Base-by-base conservation (phyloP, 23 tunicate species). In the Styela clava region DNA sequence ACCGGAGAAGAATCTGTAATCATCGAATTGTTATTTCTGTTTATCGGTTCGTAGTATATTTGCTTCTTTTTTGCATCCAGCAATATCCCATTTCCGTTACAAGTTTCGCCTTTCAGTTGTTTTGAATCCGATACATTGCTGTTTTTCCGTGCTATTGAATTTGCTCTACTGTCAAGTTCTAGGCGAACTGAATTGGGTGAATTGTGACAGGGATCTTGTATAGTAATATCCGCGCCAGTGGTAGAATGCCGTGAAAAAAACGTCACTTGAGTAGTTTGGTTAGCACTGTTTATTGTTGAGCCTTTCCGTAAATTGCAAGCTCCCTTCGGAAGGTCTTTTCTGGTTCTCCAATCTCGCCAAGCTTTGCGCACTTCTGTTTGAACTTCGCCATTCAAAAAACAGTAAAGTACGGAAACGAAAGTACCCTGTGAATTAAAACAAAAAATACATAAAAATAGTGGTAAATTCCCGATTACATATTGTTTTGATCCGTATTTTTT, bases 361-460 rank as follows among this genome's bases (percentile, higher is more conserved):
- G 72, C 37, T 67, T 87, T 87, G 31, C 67, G 31, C 20, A 93
- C 82, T 64, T 93, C 98, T 9, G 81, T 51, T 81, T 74, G 86
- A 5, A 93, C 98, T 84, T 93, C 98, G 27, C 88, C 84, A 77
- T 85, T 93, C 23, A 93, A 73, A 68, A 93, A 93, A 76, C 98
- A 93, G 68, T 93, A 93, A 28, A 93, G 62, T 22, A 93, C 72
- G 0, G 98, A 74, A 44, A 93, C 79, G 37, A 93, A 63, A 68
- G 78, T 73, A 18, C 98, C 98, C 98, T 93, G 89, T 19, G 44
- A 36, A 3, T 22, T 19, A 24, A 27, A 27, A 21, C 19, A 61
- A 19, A 21, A 19, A 21, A 19, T 19, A 21, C 21, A 61, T 19
- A 19, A 61, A 19, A 61, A 19, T 61, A 21, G 20, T 56, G 20